Conservation (phyloP, 2,113 vertebrate species). For the Oryzias melastigma region DNA sequence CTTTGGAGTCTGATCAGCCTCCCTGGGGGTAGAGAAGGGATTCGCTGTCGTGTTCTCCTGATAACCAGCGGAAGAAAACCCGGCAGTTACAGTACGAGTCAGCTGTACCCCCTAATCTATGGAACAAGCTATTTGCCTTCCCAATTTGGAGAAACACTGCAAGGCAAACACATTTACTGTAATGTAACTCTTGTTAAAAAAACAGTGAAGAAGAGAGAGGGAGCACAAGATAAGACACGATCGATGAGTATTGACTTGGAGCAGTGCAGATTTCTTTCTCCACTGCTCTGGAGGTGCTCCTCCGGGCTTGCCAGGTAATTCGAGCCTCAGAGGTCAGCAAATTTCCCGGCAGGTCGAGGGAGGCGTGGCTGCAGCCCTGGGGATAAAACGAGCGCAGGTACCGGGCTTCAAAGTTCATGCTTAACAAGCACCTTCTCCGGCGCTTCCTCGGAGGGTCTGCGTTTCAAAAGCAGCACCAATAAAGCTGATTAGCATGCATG, state of each 20-base stretch:
- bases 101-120: conserved; percentile 46
- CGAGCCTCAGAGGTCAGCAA: conserved; percentile 61
- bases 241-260: conserved; percentile 65
- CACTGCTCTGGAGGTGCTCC: conserved; percentile 53
- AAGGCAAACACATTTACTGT: conserved; percentile 74
- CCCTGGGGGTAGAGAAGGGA: too few species aligned
- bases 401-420: conserved; percentile 4
- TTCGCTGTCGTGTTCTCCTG: not conserved
- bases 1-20: too few species aligned
- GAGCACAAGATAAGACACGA: conserved; percentile 7
- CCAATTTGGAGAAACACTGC: conserved; percentile 54
- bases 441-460: not conserved
- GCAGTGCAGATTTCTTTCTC: conserved; percentile 48
- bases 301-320: conserved; percentile 59
- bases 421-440: not conserved
- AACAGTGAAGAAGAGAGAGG: conserved; percentile 11
- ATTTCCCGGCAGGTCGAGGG: conserved; percentile 56
- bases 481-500: conserved; percentile 27
- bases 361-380: conserved; percentile 27
- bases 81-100: conserved; percentile 5
- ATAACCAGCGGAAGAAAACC: conserved; percentile 6
- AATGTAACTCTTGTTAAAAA: conserved; percentile 70
- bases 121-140: conserved; percentile 55
- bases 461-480: conserved; percentile 13
- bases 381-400: not conserved